Evolutionary conservation across 2,888 invertebrate species (phyloP).

Genomic region (Cheilosia grossa): DNA sequence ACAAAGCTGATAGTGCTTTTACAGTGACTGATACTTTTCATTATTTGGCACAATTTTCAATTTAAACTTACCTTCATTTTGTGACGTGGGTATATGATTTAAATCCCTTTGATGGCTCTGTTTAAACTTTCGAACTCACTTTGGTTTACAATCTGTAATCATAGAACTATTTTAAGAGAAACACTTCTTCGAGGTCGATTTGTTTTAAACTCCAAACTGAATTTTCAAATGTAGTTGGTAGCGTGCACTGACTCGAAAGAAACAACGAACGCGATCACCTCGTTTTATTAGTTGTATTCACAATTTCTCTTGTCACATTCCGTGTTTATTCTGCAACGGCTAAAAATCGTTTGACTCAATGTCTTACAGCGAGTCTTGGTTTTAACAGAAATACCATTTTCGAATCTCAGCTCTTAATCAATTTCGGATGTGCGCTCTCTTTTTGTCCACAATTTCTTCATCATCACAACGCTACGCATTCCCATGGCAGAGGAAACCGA

Average conservation of each 20-base stretch:
- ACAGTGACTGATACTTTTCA: background rate
- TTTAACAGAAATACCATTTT: slow-evolving; percentile 59
- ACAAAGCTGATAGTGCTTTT: background rate
- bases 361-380: slow-evolving; percentile 52
- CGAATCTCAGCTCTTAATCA: slow-evolving; percentile 32
- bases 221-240: background rate
- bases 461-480: slow-evolving; percentile 42
- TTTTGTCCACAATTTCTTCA: slow-evolving; percentile 48
- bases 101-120: background rate
- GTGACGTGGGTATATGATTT: background rate
- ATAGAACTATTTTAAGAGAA: too few relatives aligned
- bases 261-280: slow-evolving; percentile 12
- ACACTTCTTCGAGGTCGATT: too few relatives aligned
- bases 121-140: background rate
- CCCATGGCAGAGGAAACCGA: slow-evolving; percentile 34
- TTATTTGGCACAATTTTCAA: background rate
- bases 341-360: slow-evolving; percentile 60
- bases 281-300: slow-evolving; percentile 12
- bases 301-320: slow-evolving; percentile 58
- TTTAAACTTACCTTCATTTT: slow-evolving; percentile 60
- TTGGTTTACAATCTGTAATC: background rate
- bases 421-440: slow-evolving; percentile 67
- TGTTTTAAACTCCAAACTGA: background rate
- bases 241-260: background rate
- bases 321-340: slow-evolving; percentile 49